Evolutionary conservation across 2,888 invertebrate genomes (phyloP).

Genomic region (Diaphora mendica): DNA sequence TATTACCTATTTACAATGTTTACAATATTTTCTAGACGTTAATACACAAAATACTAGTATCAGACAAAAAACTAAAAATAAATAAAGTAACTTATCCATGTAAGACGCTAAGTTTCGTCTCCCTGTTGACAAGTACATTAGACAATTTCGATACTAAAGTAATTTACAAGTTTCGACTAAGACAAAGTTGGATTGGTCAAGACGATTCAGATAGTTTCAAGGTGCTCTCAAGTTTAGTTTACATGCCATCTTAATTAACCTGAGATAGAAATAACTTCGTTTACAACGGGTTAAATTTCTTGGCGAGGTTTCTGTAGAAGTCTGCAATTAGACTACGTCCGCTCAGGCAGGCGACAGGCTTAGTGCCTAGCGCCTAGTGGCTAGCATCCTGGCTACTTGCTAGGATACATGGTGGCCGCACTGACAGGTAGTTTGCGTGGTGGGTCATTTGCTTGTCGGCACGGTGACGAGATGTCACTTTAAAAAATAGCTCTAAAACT

Average conservation of each 20-base stretch:
- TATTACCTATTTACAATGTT: too few relatives aligned
- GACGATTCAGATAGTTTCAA: slow-evolving; percentile 31
- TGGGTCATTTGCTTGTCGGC: too few relatives aligned
- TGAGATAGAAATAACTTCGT: slow-evolving; percentile 15
- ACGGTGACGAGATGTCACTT: too few relatives aligned
- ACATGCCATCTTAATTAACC: slow-evolving; percentile 40
- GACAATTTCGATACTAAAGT: slow-evolving; percentile 41
- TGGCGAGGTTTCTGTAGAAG: slow-evolving; percentile 15
- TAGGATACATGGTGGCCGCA: too few relatives aligned
- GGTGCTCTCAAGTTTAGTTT: slow-evolving; percentile 25
- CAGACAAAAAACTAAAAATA: not conserved
- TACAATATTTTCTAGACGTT: not conserved
- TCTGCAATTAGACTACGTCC: slow-evolving; percentile 19
- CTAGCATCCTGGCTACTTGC: too few relatives aligned
- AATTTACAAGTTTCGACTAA: slow-evolving; percentile 37
- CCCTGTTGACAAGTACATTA: slow-evolving; percentile 33
- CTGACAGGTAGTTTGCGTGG: too few relatives aligned
- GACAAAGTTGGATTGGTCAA: slow-evolving; percentile 30
- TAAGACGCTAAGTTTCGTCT: slow-evolving; percentile 33
- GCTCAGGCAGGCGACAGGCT: too few relatives aligned
- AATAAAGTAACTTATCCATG: slow-evolving; percentile 16
- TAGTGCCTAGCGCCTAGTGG: too few relatives aligned
- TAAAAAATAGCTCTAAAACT: too few relatives aligned
- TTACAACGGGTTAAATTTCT: slow-evolving; percentile 18
- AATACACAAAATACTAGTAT: not conserved